phyloP scores from a whole-genome alignment of 2,888 invertebrate genomes.

The Linnaemya tessellans region DNA sequence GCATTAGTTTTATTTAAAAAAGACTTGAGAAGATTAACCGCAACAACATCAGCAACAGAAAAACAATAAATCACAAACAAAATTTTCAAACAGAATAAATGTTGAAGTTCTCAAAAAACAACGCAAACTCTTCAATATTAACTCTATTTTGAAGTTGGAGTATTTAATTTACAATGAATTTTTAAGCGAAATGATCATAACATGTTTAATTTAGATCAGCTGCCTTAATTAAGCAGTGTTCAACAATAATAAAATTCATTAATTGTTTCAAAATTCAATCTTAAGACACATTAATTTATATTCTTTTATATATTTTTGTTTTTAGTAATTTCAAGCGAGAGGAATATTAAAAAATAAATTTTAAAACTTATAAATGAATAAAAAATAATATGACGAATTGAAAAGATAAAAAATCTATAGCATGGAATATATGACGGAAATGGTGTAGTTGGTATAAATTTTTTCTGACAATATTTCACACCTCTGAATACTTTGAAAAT shows the following conservation, averaged over 20 bases:
- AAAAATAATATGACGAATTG: conserved; percentile 49
- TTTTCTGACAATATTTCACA: no score
- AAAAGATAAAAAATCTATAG: background rate
- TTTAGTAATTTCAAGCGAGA: conserved; percentile 20
- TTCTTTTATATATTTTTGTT: conserved; percentile 2
- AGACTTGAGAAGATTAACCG: conserved; percentile 48
- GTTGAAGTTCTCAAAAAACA: conserved; percentile 26
- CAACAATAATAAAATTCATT: conserved; percentile 32
- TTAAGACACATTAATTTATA: conserved; percentile 29
- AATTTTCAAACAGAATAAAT: conserved; percentile 39
- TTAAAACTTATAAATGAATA: conserved; percentile 47
- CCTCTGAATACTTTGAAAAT: no score
- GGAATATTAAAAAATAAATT: conserved; percentile 44
- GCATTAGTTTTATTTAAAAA: conserved; percentile 56
- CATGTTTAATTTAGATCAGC: conserved; percentile 18
- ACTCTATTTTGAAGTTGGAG: conserved; percentile 35
- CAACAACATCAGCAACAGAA: conserved; percentile 55
- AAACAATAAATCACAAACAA: conserved; percentile 43
- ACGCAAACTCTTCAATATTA: conserved; percentile 20
- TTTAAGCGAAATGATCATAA: background rate
- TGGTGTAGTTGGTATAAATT: no score
- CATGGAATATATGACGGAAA: background rate
- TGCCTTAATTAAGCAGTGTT: conserved; percentile 49
- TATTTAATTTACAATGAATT: conserved; percentile 5
- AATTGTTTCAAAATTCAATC: conserved; percentile 40